Conservation (phyloP, 1,140 invertebrate genomes). For the Asobara japonica region DNA sequence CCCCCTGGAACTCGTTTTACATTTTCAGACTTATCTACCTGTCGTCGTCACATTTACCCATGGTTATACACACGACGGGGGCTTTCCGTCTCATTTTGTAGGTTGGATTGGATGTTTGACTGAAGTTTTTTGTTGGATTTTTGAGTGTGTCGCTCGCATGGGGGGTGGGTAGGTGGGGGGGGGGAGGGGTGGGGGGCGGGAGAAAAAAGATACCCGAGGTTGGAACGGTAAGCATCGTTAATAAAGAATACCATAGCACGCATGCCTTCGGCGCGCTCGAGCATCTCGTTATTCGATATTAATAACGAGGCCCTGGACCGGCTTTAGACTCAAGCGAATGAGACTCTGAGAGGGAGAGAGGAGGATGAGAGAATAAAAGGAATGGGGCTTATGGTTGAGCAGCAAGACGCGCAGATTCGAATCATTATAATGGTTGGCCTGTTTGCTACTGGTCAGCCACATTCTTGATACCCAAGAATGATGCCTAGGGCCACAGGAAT, state of each 20-base stretch:
- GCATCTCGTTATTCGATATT: constrained; percentile 63
- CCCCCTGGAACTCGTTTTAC: neutral
- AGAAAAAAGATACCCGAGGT: constrained; percentile 42
- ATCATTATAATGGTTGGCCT: constrained; percentile 61
- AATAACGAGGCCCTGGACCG: constrained; percentile 52
- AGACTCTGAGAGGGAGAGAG: constrained; percentile 30
- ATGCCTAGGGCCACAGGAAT: constrained; percentile 22
- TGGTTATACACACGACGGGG: neutral
- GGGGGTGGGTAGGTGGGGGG: constrained; percentile 20
- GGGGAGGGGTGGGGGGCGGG: too few relatives aligned
- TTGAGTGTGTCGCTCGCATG: neutral
- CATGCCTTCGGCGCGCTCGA: constrained; percentile 50
- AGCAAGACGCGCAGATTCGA: constrained; percentile 46
- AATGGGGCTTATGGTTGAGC: constrained; percentile 1
- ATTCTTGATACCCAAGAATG: constrained; percentile 22
- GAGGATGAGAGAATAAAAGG: constrained; percentile 6
- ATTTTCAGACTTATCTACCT: neutral
- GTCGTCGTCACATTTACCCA: neutral
- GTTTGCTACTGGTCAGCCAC: constrained; percentile 54
- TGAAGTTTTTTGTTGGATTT: neutral
- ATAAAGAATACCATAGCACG: constrained; percentile 59
- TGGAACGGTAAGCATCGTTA: constrained; percentile 56
- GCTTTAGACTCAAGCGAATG: neutral
- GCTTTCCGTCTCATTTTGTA: neutral
- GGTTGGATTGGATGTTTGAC: neutral